Base-by-base conservation (phyloP, 2,113 vertebrate genomes). In the Marmota flaviventris region DNA sequence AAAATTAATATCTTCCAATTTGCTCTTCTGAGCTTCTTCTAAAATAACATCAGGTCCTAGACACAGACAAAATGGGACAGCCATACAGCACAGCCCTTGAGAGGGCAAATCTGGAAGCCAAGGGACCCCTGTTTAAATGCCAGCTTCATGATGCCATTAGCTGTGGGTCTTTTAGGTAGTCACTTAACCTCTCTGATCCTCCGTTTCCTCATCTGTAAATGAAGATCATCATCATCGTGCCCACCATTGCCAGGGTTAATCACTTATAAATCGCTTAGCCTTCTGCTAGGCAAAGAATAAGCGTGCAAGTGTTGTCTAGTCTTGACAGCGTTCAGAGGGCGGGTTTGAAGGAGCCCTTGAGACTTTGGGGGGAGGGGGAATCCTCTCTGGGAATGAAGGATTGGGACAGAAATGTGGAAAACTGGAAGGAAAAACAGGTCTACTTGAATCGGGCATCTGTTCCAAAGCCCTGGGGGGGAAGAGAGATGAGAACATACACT, bases 401-500 rank as follows among this genome's bases (percentile, higher is more conserved):
- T 48, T 83, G 92, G 70, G 87, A 94, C 58, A 97, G 78, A 96
- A 85, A 86, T 39, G 11, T 92, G 82, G 73, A n/a, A 95, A 94
- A 75, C 79, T 96, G 88, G 95, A 96, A 96, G 76, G 76, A 96
- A 94, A 97, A 96, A 69, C 85, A 77, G 91, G 56, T 93, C 95
- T 94, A 45, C 78, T 94, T 85, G 83, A 76, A 24, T 76, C 0
- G 1, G 95, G 85, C 95, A 96, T 98, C 97, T 97, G 97, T 90
- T 95, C 34, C 0, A 63, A 96, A 97, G 92, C 93, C 94, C 95
- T 95, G 29, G 93, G 85, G 84, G 85, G 42, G 75, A 81, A 58
- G 77, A 88, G 67, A 82, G 73, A 93, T 89, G 97, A 95, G 95
- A 97, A 97, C 96, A 93, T 67, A 85, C 48, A 85, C 96, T 97